Base-by-base conservation (phyloP, 2,888 invertebrate species). In the Hirtodrosophila confusa region DNA sequence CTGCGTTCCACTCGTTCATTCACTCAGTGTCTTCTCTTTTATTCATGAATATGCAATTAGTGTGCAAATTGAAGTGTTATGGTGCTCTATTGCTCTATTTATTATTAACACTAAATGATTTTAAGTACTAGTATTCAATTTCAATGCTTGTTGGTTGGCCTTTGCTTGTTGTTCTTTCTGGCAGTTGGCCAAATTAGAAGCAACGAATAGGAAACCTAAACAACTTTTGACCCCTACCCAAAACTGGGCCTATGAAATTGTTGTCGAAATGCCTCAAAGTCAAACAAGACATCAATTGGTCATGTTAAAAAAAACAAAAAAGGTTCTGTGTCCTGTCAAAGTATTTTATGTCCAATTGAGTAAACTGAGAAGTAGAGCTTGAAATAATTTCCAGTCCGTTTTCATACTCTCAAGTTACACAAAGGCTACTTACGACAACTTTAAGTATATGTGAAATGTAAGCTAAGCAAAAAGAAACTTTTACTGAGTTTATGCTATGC, bases 31-130 rank as follows among this genome's bases (percentile, higher is more conserved):
- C 75, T 40, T 53, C 57, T 86, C 58, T 66, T 80, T 85, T 88
- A 88, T 88, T 86, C 88, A 85, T 85, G 85, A 87, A 82, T 76
- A 76, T 69, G 78, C 85, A 83, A 87, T 83, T 83, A 83, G 82
- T 87, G 82, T 83, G 82, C 80, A 83, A 83, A 86, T 88, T 80
- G 37, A 75, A 88, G 86, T 80, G 75, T 78, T 72, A 58, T 53
- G 44, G 29, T 40, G 54, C 60, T 68, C 61, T 68, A 74, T 69
- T 49, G 33, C 69, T 62, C 63, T 72, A 84, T 87, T 75, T 79
- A 87, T 87, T 86, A 84, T 84, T 84, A 71, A 86, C 68, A 77
- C 86, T 79, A 82, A 84, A 84, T 72, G 69, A 69, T 76, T 71
- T 60, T 61, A 69, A 61, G 70, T 49, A 57, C 69, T 65, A 78